Conservation (phyloP, 2,113 vertebrate species). For the Micronisus gabar region DNA sequence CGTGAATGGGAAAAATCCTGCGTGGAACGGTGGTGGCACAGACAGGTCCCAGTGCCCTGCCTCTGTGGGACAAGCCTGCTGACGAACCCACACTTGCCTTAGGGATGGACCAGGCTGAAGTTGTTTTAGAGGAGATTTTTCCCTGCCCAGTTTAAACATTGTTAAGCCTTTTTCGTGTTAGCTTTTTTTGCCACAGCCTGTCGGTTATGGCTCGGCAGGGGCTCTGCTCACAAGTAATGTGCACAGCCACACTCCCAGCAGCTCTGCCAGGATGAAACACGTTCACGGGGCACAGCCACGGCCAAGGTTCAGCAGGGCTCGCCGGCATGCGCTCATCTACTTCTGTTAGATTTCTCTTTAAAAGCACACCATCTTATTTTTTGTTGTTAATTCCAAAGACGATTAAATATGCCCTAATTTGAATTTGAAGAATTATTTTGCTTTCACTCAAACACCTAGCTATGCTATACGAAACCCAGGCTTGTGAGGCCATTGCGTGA, state of each 20-base stretch:
- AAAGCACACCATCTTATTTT: neutral
- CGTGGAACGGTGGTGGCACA: neutral
- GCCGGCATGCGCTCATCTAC: neutral
- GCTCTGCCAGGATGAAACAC: neutral
- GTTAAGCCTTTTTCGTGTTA: neutral
- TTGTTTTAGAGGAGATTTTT: neutral
- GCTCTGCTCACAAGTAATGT: neutral
- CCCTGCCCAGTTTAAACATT: neutral
- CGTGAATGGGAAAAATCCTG: neutral
- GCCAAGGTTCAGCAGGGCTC: neutral
- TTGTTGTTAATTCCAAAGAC: slow-evolving; percentile 5
- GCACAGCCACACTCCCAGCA: accelerated
- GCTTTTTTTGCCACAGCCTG: neutral
- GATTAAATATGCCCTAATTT: slow-evolving; percentile 32
- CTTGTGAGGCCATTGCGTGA: neutral
- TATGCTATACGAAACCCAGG: neutral
- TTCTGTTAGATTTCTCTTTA: neutral
- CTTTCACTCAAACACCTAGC: neutral
- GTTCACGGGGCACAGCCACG: neutral
- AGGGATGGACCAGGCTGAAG: neutral
- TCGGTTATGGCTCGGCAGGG: neutral
- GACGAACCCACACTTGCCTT: neutral
- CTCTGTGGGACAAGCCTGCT: neutral
- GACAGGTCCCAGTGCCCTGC: neutral
- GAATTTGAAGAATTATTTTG: slow-evolving; percentile 27